These are phyloP conservation scores for Cepaea nemoralis DNA, from an alignment of 1,140 invertebrate species.

Conservation along the genomic window DNA sequence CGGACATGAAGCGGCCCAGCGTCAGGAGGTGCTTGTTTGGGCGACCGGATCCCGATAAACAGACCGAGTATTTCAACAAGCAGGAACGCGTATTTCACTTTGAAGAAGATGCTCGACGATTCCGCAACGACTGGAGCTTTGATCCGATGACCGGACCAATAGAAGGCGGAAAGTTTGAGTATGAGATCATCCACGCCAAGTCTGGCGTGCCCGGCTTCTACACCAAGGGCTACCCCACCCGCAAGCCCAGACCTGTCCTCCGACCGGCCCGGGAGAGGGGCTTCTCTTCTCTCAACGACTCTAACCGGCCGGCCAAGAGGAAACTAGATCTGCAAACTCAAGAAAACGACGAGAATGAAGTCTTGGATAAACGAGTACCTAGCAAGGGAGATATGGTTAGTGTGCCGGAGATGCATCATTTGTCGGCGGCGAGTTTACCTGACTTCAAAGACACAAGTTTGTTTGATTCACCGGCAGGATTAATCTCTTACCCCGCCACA, in stretches of 20 bases:
- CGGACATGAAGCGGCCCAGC: background rate
- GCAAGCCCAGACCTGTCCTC: constrained; percentile 8
- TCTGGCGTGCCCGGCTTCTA: background rate
- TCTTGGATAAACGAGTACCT: background rate
- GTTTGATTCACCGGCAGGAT: background rate
- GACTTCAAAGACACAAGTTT: background rate
- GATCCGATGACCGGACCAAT: background rate
- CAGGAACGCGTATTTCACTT: background rate
- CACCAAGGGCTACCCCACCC: background rate
- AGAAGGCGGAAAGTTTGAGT: background rate
- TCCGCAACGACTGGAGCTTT: background rate
- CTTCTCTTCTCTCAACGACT: background rate
- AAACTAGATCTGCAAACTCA: background rate
- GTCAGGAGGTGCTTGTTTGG: background rate
- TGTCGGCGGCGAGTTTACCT: background rate
- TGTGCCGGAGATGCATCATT: background rate
- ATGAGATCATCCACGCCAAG: background rate
- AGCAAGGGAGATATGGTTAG: background rate
- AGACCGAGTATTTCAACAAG: background rate
- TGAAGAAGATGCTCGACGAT: background rate
- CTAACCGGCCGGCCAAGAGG: background rate
- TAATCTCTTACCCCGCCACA: background rate
- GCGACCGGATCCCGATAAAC: background rate
- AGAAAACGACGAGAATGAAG: constrained; percentile 3
- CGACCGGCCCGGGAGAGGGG: background rate